Base-by-base conservation (phyloP, 2,888 invertebrate genomes). In the Andrena trimmerana region DNA sequence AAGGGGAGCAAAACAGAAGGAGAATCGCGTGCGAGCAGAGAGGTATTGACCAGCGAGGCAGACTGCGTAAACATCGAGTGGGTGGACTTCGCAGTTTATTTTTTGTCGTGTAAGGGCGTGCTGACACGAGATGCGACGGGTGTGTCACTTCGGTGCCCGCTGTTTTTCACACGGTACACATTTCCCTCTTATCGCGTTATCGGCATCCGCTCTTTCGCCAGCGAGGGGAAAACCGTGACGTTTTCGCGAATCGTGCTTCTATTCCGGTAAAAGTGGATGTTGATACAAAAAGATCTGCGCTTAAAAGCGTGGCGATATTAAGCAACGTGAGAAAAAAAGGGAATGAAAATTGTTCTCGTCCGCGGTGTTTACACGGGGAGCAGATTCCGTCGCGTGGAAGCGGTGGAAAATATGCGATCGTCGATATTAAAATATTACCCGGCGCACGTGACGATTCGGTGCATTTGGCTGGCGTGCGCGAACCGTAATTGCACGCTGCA, bases 131-230 rank as follows among this genome's bases (percentile, higher is more conserved):
- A 52, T 57, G 24, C 10, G 50, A 67, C 66, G 60, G 66, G 31
- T 59, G 62, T 63, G 42, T 48, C 59, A 13, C n/a, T 33, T 16
- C 63, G 63, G 24, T 36, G 24, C 36, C 20, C 13, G 5, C 7
- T n/a, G 27, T 36, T 69, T 59, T 42, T 57, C 20, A n/a, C 33
- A 16, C n/a, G n/a, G 1, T n/a, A 24, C 16, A 2, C 6, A 7
- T 24, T 54, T 13, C 31, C 57, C 24, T 20, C 31, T 84, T 83
- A 85, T 81, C 85, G 69, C 50, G 62, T 65, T 74, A 52, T 69
- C 84, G 81, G 83, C 82, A 87, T 88, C 85, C 80, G 59, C 67
- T 6, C 8, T 20, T 27, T 54, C 52, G 42, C 31, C 72, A 50
- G 69, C 59, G 71, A 8, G 57, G 29, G 57, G 16, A 69, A 65